Base-by-base conservation (phyloP, 2,888 invertebrate species). In the Hermaeophaga mercurialis region DNA sequence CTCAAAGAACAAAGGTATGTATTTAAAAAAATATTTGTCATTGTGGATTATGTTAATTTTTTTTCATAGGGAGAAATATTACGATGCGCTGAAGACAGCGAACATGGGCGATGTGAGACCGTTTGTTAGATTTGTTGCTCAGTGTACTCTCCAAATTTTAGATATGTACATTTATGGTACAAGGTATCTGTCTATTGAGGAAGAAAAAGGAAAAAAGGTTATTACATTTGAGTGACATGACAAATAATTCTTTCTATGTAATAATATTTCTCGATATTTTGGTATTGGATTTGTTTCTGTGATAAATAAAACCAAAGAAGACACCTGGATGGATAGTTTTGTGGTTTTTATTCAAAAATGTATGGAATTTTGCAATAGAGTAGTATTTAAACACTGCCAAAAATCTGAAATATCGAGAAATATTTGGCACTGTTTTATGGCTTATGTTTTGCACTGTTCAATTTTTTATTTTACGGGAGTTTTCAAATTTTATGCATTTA, bases 51-150 rank as follows among this genome's bases (percentile, higher is more conserved):
- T n/a, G n/a, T n/a, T n/a, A n/a, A 26, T 26, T 26, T 26, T 7
- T 26, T 26, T 43, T 68, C 68, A 26, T 50, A 79, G 87, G 12
- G 88, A 90, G 68, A 85, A 89, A 56, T 93, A 93, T 77, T 97
- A 96, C 75, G 89, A 94, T 69, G 88, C 90, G 65, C 80, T 98
- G 22, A 90, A 95, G 75, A 82, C 90, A 6, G 97, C 95, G 0
- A 97, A 98, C 73, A 88, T 90, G 67, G 98, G 98, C 0, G 97
- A 98, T 75, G 88, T 96, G 3, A 82, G 96, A 41, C 97, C 97
- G 0, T 98, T 98, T 80, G 89, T 97, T 1, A 85, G 98, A 63
- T 98, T 98, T 76, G 94, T 98, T 68, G 96, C 95, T 0, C 90
- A 92, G 68, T 92, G 92, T 72, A 94, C 96, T 24, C 63, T 72